Percentiles rank a stretch among this genome's conserved stretches.
Evolutionary conservation across 1,140 invertebrate genomes (phyloP).

Genomic region (Panagrolaimus sp.): DNA sequence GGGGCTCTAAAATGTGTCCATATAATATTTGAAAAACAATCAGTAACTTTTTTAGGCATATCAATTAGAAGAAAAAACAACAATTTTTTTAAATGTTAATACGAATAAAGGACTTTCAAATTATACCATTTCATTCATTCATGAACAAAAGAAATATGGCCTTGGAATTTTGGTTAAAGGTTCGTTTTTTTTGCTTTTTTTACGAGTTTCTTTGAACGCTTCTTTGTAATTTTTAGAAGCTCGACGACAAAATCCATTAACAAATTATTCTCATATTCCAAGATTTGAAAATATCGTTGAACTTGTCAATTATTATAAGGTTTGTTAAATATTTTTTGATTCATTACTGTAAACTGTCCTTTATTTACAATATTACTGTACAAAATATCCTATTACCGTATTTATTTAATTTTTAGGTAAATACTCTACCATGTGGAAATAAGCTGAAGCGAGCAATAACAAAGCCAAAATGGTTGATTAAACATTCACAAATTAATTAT

Average conservation of each 20-base stretch:
- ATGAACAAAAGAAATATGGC: constrained; percentile 4
- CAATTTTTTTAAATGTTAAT: neutral
- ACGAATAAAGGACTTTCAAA: neutral
- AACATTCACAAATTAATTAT: neutral
- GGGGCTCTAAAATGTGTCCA: too few species aligned
- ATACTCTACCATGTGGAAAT: neutral
- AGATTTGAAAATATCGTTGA: constrained; percentile 9
- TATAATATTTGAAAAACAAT: too few species aligned
- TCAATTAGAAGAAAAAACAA: neutral
- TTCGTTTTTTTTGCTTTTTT: too few species aligned
- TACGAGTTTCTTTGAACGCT: too few species aligned
- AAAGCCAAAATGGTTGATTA: constrained; percentile 2
- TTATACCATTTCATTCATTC: neutral
- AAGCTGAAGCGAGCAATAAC: neutral
- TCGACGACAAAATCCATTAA: too few species aligned
- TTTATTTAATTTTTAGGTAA: neutral
- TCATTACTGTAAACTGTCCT: too few species aligned
- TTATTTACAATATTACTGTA: too few species aligned
- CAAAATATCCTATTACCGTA: too few species aligned
- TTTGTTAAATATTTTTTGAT: too few species aligned
- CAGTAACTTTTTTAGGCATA: neutral
- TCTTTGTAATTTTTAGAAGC: too few species aligned
- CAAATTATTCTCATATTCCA: neutral
- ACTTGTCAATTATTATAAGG: neutral
- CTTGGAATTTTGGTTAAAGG: neutral